Conservation (phyloP, 2,113 vertebrate genomes). For the Platanista minor region DNA sequence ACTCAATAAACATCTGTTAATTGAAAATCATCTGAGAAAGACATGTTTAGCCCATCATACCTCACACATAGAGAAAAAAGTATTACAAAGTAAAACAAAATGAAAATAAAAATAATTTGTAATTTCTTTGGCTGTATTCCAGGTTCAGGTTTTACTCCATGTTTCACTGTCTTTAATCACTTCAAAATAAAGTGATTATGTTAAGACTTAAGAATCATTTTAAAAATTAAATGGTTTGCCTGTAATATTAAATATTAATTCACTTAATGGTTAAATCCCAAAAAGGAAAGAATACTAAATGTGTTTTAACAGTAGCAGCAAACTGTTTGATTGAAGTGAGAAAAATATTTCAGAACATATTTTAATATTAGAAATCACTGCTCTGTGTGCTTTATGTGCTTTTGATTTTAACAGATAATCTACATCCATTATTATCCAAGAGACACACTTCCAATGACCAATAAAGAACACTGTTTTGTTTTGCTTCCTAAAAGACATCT, state of each 20-base stretch:
- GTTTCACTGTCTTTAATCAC: neutral
- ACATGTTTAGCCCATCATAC: neutral
- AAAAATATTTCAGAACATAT: neutral
- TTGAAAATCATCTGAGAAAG: neutral
- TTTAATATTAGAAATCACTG: neutral
- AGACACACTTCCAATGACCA: neutral
- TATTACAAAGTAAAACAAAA: slow-evolving; percentile 56
- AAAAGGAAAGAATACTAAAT: neutral
- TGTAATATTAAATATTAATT: neutral
- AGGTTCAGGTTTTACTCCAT: slow-evolving; percentile 55
- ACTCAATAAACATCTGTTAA: neutral
- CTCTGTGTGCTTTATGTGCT: neutral
- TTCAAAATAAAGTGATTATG: neutral
- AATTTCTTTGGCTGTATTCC: slow-evolving; percentile 57
- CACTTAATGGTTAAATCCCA: neutral
- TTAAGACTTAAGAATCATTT: neutral
- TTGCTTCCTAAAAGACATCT: neutral
- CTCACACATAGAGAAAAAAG: neutral
- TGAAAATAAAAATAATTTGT: slow-evolving; percentile 57
- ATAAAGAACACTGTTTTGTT: neutral
- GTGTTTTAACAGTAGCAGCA: neutral
- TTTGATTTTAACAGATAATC: neutral
- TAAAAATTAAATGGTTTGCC: neutral
- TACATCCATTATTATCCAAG: neutral
- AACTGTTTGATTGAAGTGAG: neutral